Conservation (phyloP, 2,113 vertebrate species). For the Perccottus glenii region DNA sequence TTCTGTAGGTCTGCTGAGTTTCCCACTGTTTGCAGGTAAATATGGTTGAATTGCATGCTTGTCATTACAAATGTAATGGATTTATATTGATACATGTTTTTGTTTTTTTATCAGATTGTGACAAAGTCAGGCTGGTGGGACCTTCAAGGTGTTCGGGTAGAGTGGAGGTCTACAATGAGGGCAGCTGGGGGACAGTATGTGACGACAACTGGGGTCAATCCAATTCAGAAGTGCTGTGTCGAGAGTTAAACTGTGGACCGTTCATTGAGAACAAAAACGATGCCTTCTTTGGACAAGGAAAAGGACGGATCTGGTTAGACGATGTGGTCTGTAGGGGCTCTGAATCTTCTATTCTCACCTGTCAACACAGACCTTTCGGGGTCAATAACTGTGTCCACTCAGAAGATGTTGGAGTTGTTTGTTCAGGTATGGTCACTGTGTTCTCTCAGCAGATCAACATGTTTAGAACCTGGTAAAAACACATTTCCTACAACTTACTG, state of each 20-base stretch:
- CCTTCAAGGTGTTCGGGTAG: constrained; percentile 57
- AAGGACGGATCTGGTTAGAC: constrained; percentile 58
- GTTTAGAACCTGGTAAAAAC: background rate
- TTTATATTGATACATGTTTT: background rate
- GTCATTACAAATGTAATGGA: background rate
- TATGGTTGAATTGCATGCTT: background rate
- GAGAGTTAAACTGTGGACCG: constrained; percentile 55
- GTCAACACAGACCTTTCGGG: constrained; percentile 33
- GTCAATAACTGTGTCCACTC: constrained; percentile 52
- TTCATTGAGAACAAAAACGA: constrained; percentile 22
- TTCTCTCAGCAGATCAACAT: too few species aligned
- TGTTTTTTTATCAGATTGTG: constrained; percentile 42
- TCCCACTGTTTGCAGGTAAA: background rate
- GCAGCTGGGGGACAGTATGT: constrained; percentile 64
- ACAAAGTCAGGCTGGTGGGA: constrained; percentile 26
- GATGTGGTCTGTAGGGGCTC: constrained; percentile 60
- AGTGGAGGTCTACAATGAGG: constrained; percentile 51
- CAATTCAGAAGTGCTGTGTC: constrained; percentile 60
- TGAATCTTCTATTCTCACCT: constrained; percentile 54
- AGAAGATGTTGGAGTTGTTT: constrained; percentile 70
- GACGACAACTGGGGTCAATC: constrained; percentile 56
- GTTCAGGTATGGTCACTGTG: constrained; percentile 39
- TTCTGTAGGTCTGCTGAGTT: background rate
- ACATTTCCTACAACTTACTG: too few species aligned
- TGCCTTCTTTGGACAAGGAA: constrained; percentile 56